These are phyloP conservation scores for Stenopsyche tienmushanensis DNA, from an alignment of 1,140 invertebrate genomes.

Conservation along the genomic window DNA sequence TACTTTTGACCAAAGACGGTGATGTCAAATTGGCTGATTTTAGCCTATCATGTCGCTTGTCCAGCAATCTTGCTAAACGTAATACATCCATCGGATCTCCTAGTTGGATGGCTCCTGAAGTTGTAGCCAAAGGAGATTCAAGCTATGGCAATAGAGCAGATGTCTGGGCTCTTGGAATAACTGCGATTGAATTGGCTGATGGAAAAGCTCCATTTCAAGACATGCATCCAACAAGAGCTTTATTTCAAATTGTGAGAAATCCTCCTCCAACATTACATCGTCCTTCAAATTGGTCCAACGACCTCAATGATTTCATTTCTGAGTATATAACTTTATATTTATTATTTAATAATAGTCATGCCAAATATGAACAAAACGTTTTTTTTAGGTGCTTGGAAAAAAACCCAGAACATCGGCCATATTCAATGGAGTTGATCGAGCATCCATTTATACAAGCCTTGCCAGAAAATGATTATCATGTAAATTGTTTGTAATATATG, in stretches of 20 bases:
- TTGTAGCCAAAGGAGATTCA: slow-evolving; percentile 57
- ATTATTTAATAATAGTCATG: not conserved
- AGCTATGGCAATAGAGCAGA: slow-evolving; percentile 75
- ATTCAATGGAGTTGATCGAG: slow-evolving; percentile 77
- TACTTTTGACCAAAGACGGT: slow-evolving; percentile 80
- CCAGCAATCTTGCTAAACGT: slow-evolving; percentile 68
- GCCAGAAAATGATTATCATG: slow-evolving; percentile 75
- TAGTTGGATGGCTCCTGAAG: slow-evolving; percentile 91
- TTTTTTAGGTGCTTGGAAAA: slow-evolving; percentile 80
- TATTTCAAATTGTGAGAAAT: slow-evolving; percentile 86
- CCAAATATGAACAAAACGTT: not conserved
- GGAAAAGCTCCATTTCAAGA: slow-evolving; percentile 81
- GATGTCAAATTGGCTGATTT: slow-evolving; percentile 84
- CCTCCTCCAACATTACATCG: slow-evolving; percentile 77
- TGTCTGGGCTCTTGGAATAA: slow-evolving; percentile 92
- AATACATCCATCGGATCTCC: slow-evolving; percentile 81
- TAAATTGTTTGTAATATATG: slow-evolving; percentile 48
- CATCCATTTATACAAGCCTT: slow-evolving; percentile 80
- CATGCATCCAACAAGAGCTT: slow-evolving; percentile 81
- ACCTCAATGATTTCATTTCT: slow-evolving; percentile 78
- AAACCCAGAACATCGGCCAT: slow-evolving; percentile 86
- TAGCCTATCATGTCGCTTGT: slow-evolving; percentile 77
- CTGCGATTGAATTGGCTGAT: slow-evolving; percentile 88
- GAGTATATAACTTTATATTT: slow-evolving; percentile 61
- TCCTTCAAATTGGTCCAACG: slow-evolving; percentile 75